Evolutionary conservation across 2,113 vertebrate genomes (phyloP).

Genomic region (Leptosomus discolor): DNA sequence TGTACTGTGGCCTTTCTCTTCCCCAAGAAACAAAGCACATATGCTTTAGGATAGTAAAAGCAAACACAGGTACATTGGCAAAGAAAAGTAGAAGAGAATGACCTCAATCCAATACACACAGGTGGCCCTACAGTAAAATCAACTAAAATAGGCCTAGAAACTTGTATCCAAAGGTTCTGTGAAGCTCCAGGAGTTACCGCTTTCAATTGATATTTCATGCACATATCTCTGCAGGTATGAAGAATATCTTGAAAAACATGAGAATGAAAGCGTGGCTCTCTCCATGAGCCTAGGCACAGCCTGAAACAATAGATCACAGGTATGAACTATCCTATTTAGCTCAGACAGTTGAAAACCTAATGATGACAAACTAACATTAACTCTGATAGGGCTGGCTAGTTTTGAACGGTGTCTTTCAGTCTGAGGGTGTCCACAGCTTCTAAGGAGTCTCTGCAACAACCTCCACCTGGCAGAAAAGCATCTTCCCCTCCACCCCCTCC

Average conservation of each 20-base stretch:
- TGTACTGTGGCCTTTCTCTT: background rate
- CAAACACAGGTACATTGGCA: background rate
- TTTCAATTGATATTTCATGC: constrained; percentile 28
- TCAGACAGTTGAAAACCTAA: constrained; percentile 42
- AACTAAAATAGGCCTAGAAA: background rate
- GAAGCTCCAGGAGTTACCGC: background rate
- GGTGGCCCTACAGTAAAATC: background rate
- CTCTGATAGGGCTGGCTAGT: background rate
- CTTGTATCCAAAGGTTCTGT: background rate
- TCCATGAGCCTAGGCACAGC: background rate
- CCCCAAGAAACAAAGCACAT: background rate
- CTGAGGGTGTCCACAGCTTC: background rate
- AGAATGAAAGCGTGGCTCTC: background rate
- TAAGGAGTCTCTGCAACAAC: background rate
- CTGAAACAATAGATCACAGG: constrained; percentile 19
- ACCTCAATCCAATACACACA: background rate
- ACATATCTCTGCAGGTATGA: constrained; percentile 24
- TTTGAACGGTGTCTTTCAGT: background rate
- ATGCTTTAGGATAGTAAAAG: background rate
- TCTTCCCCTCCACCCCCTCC: background rate
- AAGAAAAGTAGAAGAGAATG: background rate
- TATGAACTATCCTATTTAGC: background rate
- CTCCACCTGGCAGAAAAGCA: background rate
- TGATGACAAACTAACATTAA: constrained; percentile 42
- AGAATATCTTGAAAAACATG: constrained; percentile 5